Percentiles rank a stretch among this genome's conserved stretches.
phyloP scores from a whole-genome alignment of 2,888 invertebrate genomes.

The Portevinia maculata region DNA sequence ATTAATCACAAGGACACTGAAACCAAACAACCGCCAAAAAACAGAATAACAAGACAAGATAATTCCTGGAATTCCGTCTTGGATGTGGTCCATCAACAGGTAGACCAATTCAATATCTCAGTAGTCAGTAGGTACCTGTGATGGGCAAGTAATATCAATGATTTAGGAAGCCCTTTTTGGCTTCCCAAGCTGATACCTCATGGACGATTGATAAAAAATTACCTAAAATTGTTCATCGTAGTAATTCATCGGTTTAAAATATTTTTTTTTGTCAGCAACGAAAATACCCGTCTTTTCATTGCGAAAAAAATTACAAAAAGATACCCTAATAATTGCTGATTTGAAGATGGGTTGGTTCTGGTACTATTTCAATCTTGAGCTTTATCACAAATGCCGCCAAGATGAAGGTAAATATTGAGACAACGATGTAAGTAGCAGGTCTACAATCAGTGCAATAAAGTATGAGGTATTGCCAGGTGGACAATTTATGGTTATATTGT shows the following conservation, averaged over 20 bases:
- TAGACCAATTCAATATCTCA: not conserved
- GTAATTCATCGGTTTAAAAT: not conserved
- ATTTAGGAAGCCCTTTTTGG: not conserved
- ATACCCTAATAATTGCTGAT: slow-evolving; percentile 52
- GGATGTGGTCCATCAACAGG: slow-evolving; percentile 2
- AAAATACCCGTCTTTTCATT: not conserved
- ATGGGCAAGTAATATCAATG: not conserved
- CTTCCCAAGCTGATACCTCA: not conserved
- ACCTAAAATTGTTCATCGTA: not conserved
- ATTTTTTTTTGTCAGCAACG: not conserved
- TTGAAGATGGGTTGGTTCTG: not conserved
- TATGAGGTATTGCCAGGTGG: too few species aligned
- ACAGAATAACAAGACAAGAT: not conserved
- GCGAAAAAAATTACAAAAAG: slow-evolving; percentile 13
- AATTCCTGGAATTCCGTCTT: slow-evolving; percentile 11
- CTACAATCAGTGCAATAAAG: too few species aligned
- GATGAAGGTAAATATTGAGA: not conserved
- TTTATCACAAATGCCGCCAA: not conserved
- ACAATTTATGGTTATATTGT: too few species aligned
- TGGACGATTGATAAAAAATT: not conserved
- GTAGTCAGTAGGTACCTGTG: not conserved
- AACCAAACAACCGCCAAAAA: slow-evolving; percentile 19
- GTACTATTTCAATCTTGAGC: not conserved
- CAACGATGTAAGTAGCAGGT: not conserved
- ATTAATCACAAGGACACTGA: slow-evolving; percentile 20